Evolutionary conservation across 1,140 invertebrate genomes (phyloP).

Genomic region (Anastatus disparis): DNA sequence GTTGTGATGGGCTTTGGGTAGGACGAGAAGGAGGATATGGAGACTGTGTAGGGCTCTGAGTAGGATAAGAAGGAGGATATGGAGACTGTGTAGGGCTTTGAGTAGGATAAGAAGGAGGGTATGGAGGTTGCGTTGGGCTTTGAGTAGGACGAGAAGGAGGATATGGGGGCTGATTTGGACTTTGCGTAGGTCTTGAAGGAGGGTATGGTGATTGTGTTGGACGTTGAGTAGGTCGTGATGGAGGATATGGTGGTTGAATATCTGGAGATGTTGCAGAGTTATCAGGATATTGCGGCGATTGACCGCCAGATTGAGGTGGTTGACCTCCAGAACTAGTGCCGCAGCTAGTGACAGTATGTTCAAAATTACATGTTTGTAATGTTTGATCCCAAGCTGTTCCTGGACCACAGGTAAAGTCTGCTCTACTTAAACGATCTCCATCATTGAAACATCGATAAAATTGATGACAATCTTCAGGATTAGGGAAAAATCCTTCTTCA

Average conservation of each 20-base stretch:
- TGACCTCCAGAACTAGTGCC: slow-evolving; percentile 39
- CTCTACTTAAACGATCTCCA: slow-evolving; percentile 70
- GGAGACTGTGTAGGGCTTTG: slow-evolving; percentile 2
- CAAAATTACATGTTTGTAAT: slow-evolving; percentile 74
- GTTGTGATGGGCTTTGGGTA: background rate
- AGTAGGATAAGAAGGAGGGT: background rate
- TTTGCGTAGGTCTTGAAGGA: background rate
- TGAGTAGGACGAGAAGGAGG: background rate
- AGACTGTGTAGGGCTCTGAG: background rate
- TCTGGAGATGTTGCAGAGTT: background rate
- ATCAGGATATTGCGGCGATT: background rate
- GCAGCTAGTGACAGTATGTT: slow-evolving; percentile 39
- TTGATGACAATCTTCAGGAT: slow-evolving; percentile 77
- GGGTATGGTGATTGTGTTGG: background rate
- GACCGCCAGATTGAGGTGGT: background rate
- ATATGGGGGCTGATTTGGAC: slow-evolving; percentile 8
- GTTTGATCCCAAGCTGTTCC: slow-evolving; percentile 80
- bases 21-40: slow-evolving; percentile 36
- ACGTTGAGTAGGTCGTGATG: background rate
- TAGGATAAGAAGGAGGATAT: slow-evolving; percentile 4
- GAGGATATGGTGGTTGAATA: background rate
- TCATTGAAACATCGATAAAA: slow-evolving; percentile 82
- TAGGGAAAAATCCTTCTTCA: slow-evolving; percentile 75
- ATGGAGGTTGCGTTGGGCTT: background rate
- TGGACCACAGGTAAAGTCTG: slow-evolving; percentile 76